Base-by-base conservation (phyloP, 2,113 vertebrate genomes). In the Epinephelus cyanopodus region DNA sequence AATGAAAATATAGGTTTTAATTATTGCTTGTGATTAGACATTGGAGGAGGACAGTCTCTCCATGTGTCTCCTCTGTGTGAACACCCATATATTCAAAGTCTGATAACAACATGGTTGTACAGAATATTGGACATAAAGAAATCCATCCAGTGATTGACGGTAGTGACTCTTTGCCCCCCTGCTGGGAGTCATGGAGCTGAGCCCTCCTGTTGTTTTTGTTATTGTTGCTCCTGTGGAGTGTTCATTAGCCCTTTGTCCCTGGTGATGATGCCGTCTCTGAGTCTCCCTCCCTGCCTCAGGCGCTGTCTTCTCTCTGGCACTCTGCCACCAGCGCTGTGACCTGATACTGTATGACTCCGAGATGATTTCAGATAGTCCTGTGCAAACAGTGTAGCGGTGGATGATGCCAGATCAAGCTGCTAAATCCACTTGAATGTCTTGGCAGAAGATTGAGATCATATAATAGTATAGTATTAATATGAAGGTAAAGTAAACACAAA, bases 191-290 rank as follows among this genome's bases (percentile, higher is more conserved):
- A 39, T 53, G 74, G 37, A 80, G 76, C 33, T 15, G 48, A 72
- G 74, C 52, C 72, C 75, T 70, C 80, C 84, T 73, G 78, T 58
- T 83, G 90, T 70, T 85, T 17, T 54, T 89, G 87, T 85, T 77
- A 60, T 88, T 85, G 47, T 47, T 76, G 53, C 73, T 74, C 82
- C 80, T 76, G 85, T 66, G 47, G 83, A 63, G 79, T 42, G 67
- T 84, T 88, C 79, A 87, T 92, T 92, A 88, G 13, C 72, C 56
- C 19, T 0, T 5, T 57, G 70, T 57, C 71, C 69, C 74, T 14
- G 73, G 54, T 82, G 77, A 87, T 79, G 21, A 64, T 63, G 12
- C 73, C 77, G 56, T 42, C 60, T 74, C 71, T 11, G 19, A 15
- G 19, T 68, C 66, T 39, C 58, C 68, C 37, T 57, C 45, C 37